A percentile compares a stretch with the other conserved stretches of the same genome.
phyloP scores from a whole-genome alignment of 2,797 vertebrate species.

The Phylloscopus collybita region DNA sequence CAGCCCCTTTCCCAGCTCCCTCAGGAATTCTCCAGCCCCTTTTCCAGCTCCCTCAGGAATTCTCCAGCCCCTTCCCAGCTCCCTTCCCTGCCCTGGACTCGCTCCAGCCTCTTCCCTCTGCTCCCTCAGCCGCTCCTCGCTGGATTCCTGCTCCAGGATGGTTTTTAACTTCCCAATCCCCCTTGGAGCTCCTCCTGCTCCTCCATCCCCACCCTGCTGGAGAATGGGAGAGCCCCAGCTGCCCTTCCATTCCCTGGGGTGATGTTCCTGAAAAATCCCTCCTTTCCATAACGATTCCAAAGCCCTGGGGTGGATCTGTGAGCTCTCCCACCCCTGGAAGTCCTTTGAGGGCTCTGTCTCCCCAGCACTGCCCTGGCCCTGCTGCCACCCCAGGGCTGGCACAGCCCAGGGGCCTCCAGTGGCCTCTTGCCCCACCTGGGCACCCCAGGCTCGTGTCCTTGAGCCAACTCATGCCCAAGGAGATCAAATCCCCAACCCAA shows the following conservation, averaged over 20 bases:
- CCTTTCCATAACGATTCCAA: not conserved
- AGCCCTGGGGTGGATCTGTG: fast-evolving
- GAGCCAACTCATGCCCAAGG: fast-evolving
- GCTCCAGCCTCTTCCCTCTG: not conserved
- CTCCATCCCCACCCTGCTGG: fast-evolving
- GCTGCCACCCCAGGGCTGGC: not conserved
- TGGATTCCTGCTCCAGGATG: not conserved
- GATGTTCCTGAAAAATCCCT: fast-evolving
- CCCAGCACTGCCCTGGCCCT: not conserved
- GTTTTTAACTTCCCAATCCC: not conserved
- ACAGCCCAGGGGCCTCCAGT: not conserved
- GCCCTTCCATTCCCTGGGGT: fast-evolving
- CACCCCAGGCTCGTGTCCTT: not conserved
- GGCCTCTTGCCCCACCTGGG: not conserved
- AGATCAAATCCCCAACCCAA: not conserved
- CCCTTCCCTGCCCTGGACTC: too few relatives aligned
- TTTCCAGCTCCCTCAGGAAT: not conserved
- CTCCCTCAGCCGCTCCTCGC: not conserved
- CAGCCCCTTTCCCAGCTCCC: not conserved
- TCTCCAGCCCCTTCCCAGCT: not conserved
- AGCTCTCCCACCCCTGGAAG: not conserved
- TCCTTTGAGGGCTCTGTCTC: fast-evolving
- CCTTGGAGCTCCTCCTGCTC: not conserved
- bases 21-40: not conserved
- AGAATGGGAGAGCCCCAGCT: not conserved